phyloP scores from a whole-genome alignment of 2,113 vertebrate genomes.

The Saguinus midas region DNA sequence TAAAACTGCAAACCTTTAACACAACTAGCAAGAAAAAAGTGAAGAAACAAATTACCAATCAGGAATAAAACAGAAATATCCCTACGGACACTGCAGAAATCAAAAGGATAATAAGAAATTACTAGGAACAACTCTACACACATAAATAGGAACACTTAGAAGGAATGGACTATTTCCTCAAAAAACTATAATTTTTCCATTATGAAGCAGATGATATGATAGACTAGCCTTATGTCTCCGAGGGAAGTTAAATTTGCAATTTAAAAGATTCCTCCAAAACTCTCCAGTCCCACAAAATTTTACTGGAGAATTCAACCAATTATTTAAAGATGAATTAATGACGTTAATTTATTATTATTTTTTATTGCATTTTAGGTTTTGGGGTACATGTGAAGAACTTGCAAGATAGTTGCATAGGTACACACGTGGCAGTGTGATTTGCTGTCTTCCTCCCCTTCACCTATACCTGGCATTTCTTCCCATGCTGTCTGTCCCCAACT shows the following conservation, averaged over 20 bases:
- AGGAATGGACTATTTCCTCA: neutral
- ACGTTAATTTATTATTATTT: neutral
- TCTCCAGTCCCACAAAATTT: neutral
- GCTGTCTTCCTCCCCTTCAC: no score
- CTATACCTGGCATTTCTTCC: no score
- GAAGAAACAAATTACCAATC: neutral
- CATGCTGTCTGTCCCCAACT: no score
- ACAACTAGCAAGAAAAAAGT: neutral
- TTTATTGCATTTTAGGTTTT: no score
- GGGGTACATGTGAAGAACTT: no score
- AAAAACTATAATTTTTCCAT: neutral
- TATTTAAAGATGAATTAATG: neutral
- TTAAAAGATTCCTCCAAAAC: neutral
- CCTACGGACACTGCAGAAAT: neutral
- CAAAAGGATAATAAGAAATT: neutral
- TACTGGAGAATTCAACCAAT: neutral
- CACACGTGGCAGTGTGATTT: no score
- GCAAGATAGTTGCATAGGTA: no score
- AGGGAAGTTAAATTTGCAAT: neutral
- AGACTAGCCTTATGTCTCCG: neutral
- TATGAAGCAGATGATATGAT: neutral
- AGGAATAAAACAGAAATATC: neutral
- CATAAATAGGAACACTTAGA: neutral
- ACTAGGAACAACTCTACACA: neutral
- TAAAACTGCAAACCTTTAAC: neutral